These are phyloP conservation scores for Tachypleus tridentatus DNA, from an alignment of 1,140 invertebrate genomes.

Conservation along the genomic window DNA sequence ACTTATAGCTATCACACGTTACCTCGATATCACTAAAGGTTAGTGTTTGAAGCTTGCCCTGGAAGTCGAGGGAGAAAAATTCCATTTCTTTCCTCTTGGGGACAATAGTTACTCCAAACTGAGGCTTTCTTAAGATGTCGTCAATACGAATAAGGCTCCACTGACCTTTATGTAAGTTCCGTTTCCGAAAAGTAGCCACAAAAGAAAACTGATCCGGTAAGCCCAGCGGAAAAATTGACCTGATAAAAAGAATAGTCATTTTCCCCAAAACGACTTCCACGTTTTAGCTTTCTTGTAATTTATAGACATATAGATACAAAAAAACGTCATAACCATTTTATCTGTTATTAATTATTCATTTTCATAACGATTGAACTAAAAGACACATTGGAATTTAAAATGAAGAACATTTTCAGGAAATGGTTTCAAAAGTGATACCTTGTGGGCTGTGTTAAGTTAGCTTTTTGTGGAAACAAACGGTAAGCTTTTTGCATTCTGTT, in stretches of 20 bases:
- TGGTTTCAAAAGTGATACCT: constrained; percentile 36
- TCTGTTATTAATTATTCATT: too few species aligned
- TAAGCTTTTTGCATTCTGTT: constrained; percentile 62
- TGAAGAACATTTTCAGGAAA: too few species aligned
- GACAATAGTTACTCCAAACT: constrained; percentile 55
- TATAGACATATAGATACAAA: too few species aligned
- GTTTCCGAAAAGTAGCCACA: constrained; percentile 49
- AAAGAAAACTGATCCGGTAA: constrained; percentile 58
- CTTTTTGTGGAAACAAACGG: constrained; percentile 47
- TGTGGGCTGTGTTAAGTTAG: constrained; percentile 54
- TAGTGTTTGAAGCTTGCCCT: constrained; percentile 46
- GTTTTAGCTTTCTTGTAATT: too few species aligned
- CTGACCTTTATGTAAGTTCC: constrained; percentile 42
- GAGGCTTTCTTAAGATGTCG: constrained; percentile 43
- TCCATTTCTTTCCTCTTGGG: constrained; percentile 48
- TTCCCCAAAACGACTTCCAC: not conserved
- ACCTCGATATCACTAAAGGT: constrained; percentile 45
- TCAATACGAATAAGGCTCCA: constrained; percentile 58
- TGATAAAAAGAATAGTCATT: constrained; percentile 29
- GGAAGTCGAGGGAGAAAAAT: constrained; percentile 45
- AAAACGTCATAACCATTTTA: too few species aligned
- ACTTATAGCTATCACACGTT: constrained; percentile 16
- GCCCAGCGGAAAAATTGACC: constrained; percentile 50
- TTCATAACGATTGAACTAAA: too few species aligned
- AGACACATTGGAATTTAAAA: not conserved